phyloP scores from a whole-genome alignment of 1,140 invertebrate species.

The Meloidogyne hapla region DNA sequence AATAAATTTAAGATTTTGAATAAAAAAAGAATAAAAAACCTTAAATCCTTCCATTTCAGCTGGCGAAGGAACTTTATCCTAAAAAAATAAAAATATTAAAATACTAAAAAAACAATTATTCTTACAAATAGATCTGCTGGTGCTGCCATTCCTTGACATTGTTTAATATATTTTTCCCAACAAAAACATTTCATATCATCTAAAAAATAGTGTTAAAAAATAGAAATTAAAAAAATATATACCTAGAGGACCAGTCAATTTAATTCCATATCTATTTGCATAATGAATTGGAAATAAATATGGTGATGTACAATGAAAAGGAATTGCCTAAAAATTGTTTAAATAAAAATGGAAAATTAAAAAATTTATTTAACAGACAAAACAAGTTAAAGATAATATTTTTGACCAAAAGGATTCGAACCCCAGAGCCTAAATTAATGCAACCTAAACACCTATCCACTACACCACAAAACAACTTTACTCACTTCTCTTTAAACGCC shows the following conservation, averaged over 20 bases:
- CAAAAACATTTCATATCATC: constrained; percentile 27
- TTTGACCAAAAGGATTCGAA: too few species aligned
- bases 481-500: too few species aligned
- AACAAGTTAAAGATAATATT: too few species aligned
- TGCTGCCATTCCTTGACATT: constrained; percentile 34
- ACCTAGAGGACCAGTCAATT: constrained; percentile 28
- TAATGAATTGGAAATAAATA: constrained; percentile 38
- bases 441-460: too few species aligned
- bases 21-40: constrained; percentile 21
- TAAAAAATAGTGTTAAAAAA: neutral
- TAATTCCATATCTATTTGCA: constrained; percentile 30
- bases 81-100: neutral
- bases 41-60: constrained; percentile 28
- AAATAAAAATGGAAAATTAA: too few species aligned
- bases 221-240: neutral
- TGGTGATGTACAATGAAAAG: constrained; percentile 34
- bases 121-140: constrained; percentile 28
- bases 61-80: constrained; percentile 26
- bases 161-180: constrained; percentile 36
- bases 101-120: neutral
- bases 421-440: too few species aligned
- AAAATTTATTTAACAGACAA: too few species aligned
- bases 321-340: constrained; percentile 29
- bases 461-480: too few species aligned
- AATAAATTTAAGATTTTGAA: constrained; percentile 6